phyloP scores from a whole-genome alignment of 2,888 invertebrate species.

The Teleogryllus oceanicus region DNA sequence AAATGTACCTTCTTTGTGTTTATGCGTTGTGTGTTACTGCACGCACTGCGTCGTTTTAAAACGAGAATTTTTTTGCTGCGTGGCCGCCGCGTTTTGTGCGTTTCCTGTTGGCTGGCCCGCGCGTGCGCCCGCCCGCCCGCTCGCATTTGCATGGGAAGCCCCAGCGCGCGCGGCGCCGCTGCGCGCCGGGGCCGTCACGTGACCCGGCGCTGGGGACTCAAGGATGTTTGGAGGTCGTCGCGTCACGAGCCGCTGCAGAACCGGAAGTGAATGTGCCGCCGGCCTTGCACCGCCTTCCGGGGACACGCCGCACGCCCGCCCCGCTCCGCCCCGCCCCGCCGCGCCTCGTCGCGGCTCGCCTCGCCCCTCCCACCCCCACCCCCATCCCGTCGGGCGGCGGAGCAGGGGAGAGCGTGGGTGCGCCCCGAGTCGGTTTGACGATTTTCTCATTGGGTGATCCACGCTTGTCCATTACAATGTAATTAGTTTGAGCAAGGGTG shows the following conservation, averaged over 20 bases:
- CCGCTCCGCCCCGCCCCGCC: not conserved
- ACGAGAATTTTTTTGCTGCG: too few relatives aligned
- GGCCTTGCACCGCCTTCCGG: constrained; percentile 27
- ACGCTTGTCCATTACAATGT: too few relatives aligned
- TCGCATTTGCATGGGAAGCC: not conserved
- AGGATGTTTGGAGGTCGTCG: constrained; percentile 36
- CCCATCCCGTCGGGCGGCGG: too few relatives aligned
- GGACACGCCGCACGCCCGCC: constrained; percentile 25
- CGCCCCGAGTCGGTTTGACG: too few relatives aligned
- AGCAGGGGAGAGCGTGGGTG: too few relatives aligned
- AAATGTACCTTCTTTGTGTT: too few relatives aligned
- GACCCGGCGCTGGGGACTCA: constrained; percentile 31
- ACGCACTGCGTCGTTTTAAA: too few relatives aligned
- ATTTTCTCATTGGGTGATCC: too few relatives aligned
- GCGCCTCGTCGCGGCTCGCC: not conserved
- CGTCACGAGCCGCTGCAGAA: constrained; percentile 25
- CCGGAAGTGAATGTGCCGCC: constrained; percentile 32
- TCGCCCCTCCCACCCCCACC: not conserved
- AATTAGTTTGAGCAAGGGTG: too few relatives aligned
- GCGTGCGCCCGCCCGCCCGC: not conserved
- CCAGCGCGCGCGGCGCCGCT: not conserved
- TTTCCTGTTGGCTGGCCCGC: not conserved
- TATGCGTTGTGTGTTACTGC: too few relatives aligned
- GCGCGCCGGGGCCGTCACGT: not conserved
- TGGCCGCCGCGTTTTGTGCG: not conserved